A percentile compares a stretch with the other conserved stretches of the same genome.
Conservation (phyloP, 2,797 vertebrate species). For the Lateolabrax maculatus region DNA sequence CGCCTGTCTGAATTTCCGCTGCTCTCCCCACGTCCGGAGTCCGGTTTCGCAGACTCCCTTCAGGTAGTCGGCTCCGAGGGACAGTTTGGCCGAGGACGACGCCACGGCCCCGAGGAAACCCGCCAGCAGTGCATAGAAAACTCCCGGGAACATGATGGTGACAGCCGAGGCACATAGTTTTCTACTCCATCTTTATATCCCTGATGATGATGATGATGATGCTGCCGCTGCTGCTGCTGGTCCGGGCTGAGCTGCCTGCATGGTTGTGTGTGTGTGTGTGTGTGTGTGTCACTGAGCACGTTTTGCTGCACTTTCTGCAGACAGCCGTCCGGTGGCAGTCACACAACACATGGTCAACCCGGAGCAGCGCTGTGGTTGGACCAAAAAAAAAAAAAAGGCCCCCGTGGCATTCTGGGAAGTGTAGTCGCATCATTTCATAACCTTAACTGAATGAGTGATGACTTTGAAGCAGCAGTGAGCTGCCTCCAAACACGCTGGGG, state of each 20-base stretch:
- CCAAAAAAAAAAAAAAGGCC: neutral
- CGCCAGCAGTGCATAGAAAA: slow-evolving; percentile 88
- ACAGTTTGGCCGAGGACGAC: slow-evolving; percentile 91
- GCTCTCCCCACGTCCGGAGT: slow-evolving; percentile 85
- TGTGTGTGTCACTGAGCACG: slow-evolving; percentile 39
- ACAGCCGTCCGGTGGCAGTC: slow-evolving; percentile 73
- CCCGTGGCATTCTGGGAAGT: slow-evolving; percentile 74
- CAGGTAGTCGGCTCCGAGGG: slow-evolving; percentile 88
- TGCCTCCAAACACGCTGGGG: neutral
- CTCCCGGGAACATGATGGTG: slow-evolving; percentile 86
- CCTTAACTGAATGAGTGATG: neutral
- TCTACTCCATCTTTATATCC: slow-evolving; percentile 68
- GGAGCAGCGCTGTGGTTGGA: slow-evolving; percentile 44
- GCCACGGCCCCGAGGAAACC: slow-evolving; percentile 92
- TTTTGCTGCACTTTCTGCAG: slow-evolving; percentile 65
- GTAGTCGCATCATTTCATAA: slow-evolving; percentile 52
- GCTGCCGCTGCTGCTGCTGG: slow-evolving; percentile 26
- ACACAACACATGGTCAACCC: slow-evolving; percentile 46
- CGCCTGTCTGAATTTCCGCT: slow-evolving; percentile 79
- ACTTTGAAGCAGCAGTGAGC: neutral
- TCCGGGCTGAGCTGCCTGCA: slow-evolving; percentile 53
- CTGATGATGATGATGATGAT: slow-evolving; percentile 29
- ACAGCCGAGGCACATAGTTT: slow-evolving; percentile 64
- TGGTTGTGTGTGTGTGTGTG: slow-evolving; percentile 15
- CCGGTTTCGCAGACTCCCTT: slow-evolving; percentile 86